Evolutionary conservation across 2,888 invertebrate genomes (phyloP).

Genomic region (Cataglyphis livida): DNA sequence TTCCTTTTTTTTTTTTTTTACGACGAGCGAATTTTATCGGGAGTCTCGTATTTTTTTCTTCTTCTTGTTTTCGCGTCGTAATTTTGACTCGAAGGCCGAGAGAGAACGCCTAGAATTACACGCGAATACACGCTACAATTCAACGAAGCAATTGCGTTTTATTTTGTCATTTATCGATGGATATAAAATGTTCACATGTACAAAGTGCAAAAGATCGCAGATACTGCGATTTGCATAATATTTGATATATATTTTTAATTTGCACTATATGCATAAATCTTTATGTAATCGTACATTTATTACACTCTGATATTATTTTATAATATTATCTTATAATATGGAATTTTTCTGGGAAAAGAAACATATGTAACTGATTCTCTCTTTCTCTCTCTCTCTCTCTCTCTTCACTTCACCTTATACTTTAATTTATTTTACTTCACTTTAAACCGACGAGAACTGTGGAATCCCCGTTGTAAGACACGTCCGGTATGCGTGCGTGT

Average conservation of each 20-base stretch:
- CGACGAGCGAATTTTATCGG: slow-evolving; percentile 33
- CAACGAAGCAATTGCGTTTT: slow-evolving; percentile 4
- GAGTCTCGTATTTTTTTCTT: not conserved
- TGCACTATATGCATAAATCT: not conserved
- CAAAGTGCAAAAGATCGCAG: not conserved
- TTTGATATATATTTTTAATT: slow-evolving; percentile 10
- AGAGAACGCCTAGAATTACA: slow-evolving; percentile 1
- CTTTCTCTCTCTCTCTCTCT: not conserved
- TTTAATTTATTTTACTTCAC: slow-evolving; percentile 28
- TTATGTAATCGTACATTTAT: not conserved
- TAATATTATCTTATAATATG: not conserved
- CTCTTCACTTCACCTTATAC: slow-evolving; percentile 1
- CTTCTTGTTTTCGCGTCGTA: not conserved
- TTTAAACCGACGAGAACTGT: slow-evolving; percentile 35
- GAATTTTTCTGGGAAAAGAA: slow-evolving; percentile 5
- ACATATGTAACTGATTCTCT: not conserved
- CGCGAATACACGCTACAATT: not conserved
- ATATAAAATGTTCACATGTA: not conserved
- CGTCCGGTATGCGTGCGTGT: slow-evolving; percentile 45
- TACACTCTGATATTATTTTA: slow-evolving; percentile 12
- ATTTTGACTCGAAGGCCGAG: slow-evolving; percentile 12
- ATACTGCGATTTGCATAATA: not conserved
- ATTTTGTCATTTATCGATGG: slow-evolving; percentile 10
- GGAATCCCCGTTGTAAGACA: slow-evolving; percentile 54
- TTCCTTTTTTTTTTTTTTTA: not conserved